Percentiles rank a stretch among this genome's conserved stretches.
Evolutionary conservation across 2,797 vertebrate genomes (phyloP).

Genomic region (Tiaroga cobitis): DNA sequence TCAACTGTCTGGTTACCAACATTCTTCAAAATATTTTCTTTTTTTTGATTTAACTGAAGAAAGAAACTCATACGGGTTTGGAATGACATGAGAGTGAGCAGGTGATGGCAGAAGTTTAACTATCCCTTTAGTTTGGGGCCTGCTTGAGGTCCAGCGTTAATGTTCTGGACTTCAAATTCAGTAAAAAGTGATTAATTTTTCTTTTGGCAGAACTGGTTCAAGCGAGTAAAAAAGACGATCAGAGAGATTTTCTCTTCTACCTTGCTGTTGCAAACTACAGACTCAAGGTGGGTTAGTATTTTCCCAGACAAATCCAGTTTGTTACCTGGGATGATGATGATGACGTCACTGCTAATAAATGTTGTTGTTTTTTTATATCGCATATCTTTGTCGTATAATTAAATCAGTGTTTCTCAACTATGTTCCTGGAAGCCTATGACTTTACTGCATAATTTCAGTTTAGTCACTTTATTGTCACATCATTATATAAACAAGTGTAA

Average conservation of each 20-base stretch:
- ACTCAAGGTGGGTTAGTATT: slow-evolving; percentile 79
- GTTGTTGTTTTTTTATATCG: not conserved
- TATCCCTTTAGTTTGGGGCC: not conserved
- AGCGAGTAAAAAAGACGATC: slow-evolving; percentile 86
- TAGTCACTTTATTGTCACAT: not conserved
- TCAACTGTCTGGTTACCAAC: too few relatives aligned
- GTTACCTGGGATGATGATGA: not conserved
- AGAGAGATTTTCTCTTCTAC: slow-evolving; percentile 90
- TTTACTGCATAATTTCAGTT: not conserved
- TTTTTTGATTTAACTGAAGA: too few relatives aligned
- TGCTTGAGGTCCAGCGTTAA: too few relatives aligned
- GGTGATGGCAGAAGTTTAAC: too few relatives aligned
- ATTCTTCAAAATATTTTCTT: too few relatives aligned
- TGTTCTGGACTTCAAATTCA: not conserved
- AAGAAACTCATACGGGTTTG: too few relatives aligned
- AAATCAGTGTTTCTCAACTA: not conserved
- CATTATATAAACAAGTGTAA: not conserved
- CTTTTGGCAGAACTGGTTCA: slow-evolving; percentile 80
- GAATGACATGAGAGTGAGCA: too few relatives aligned
- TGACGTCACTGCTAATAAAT: not conserved
- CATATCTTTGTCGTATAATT: not conserved
- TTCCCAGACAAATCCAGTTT: not conserved
- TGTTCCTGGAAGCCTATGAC: not conserved
- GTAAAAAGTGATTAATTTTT: not conserved
- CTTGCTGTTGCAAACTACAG: slow-evolving; percentile 89